Evolutionary conservation across 2,113 vertebrate species (phyloP), one percentile per base, ranked within the genome.

Genomic region (Ahaetulla prasina): DNA sequence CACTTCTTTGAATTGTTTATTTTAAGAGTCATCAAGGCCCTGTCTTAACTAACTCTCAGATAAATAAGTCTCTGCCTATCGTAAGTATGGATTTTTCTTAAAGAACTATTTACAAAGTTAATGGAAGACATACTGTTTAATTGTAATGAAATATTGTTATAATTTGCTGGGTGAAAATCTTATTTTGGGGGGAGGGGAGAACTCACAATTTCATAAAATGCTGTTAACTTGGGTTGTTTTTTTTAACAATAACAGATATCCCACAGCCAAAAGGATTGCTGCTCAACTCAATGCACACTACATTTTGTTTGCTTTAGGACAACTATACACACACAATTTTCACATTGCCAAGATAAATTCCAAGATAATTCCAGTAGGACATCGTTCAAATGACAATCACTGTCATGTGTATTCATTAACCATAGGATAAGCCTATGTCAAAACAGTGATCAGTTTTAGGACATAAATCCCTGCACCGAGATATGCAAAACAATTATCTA

Each of bases 1-100:
- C 39, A 49, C 5, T 22, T 60, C 30, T 89, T 89, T 92, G 74
- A 89, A 89, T 92, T 89, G 74, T 89, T 92, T 86, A 92, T 89
- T 89, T 92, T 92, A 89, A 80, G 53, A 50, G 22, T 89, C 53
- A 92, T 92, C 88, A 92, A 60, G 74, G n/a, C 68, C 9, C 74
- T 89, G 8, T 60, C 43, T 89, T 92, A 85, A 54, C 88, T 63
- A 92, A 85, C 11, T 92, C 74, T 47, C 74, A 60, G 53, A 49
- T 80, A 89, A 89, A 60, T 85, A 50, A 47, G 57, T 85, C 27
- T 85, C 85, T 35, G 53, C 45, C 14, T 85, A 43, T 57, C 22
- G 3, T 85, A 27, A 8, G 25, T 60, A 85, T 50, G 87, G 91
- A 89, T 53, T 89, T 92, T 87, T 68, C 50, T 68, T 87, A 49